Base-by-base conservation (phyloP, 1,140 invertebrate species). In the Bombus sylvicola region DNA sequence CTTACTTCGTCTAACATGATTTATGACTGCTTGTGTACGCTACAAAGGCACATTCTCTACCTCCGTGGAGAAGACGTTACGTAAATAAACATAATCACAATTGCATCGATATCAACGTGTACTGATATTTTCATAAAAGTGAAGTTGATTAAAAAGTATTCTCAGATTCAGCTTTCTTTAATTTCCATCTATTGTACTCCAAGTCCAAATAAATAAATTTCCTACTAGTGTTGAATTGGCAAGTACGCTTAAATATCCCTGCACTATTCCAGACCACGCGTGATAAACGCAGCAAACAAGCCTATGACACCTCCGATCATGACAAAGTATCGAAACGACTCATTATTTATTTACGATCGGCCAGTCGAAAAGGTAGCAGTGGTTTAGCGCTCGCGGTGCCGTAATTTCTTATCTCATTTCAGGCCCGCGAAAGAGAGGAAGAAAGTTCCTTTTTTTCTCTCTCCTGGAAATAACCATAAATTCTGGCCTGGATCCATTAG, bases 401-500 rank as follows among this genome's bases (percentile, higher is more conserved):
- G 41, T 66, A 75, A 75, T 64, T 47, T 68, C 66, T 80, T 62
- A 72, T 79, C 68, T 80, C 34, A 47, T 84, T 79, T 37, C 47
- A 28, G 39, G 0, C 10, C 47, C 62, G 37, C 74, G 64, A 69
- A 34, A 31, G 47, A 5, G 75, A 76, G 12, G 47, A 43, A 75
- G 74, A 37, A 34, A 28, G 34, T 22, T 64, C 18, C 1, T 31
- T 28, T 59, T 31, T 69, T 47, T 47, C 31, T 10, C n/a, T 1
- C n/a, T 43, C n/a, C 8, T 57, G 22, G 34, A 73, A 73, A 80
- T 68, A 66, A 69, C 74, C 43, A 78, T 72, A 85, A 85, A 80
- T 85, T 73, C 69, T 18, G 76, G 12, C 13, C 57, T 1, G 76
- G 53, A 80, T 72, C 69, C 84, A 81, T 86, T 86, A 86, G 76